Conservation (phyloP, 1,140 invertebrate species). For the Stenopsyche tienmushanensis region DNA sequence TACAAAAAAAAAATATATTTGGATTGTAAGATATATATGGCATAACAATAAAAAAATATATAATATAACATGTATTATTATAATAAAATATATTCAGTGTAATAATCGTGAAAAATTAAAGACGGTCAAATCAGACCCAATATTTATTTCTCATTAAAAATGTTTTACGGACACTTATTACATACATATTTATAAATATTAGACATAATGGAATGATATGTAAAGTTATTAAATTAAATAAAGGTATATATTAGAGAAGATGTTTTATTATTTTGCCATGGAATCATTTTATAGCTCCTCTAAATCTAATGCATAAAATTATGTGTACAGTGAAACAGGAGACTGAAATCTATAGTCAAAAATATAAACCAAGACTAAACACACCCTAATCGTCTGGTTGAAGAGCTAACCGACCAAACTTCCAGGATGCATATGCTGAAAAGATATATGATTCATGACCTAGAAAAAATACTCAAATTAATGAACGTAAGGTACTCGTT, state of each 20-base stretch:
- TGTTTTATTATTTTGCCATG: neutral
- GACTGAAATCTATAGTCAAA: no score
- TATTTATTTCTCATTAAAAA: conserved; percentile 21
- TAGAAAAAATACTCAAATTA: no score
- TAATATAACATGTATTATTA: neutral
- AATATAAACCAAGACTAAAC: no score
- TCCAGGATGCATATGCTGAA: no score
- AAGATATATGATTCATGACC: no score
- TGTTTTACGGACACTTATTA: no score
- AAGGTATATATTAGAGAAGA: neutral
- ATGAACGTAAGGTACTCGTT: no score
- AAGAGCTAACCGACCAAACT: no score
- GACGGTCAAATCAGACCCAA: neutral
- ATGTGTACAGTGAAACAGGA: no score
- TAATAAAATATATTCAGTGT: conserved; percentile 14
- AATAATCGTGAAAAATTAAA: conserved; percentile 20
- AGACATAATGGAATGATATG: conserved; percentile 3
- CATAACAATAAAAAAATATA: conserved; percentile 10
- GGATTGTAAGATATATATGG: neutral
- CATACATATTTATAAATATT: no score
- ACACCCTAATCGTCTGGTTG: no score
- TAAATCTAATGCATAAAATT: neutral
- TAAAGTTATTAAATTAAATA: conserved; percentile 7
- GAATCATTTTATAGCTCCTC: neutral
- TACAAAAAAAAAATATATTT: neutral